These are phyloP conservation scores for Luscinia megarhynchos DNA, from an alignment of 2,797 vertebrate species.

Conservation along the genomic window DNA sequence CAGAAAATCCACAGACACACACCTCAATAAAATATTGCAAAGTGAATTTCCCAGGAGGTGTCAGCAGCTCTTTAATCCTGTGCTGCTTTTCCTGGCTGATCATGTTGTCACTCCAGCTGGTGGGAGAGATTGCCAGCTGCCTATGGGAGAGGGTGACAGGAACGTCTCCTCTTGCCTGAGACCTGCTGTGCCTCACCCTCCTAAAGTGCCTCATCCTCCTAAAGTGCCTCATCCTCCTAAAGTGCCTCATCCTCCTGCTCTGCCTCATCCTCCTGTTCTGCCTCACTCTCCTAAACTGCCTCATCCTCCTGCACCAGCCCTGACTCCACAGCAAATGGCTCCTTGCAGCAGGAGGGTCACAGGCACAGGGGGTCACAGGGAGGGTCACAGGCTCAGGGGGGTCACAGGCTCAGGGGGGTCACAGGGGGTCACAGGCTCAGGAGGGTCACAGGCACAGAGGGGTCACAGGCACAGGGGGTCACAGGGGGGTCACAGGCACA, in stretches of 20 bases:
- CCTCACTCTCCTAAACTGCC: neutral
- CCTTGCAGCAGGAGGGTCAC: neutral
- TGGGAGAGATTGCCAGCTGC: conserved; percentile 28
- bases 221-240: neutral
- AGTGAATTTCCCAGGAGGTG: conserved; percentile 15
- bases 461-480: too few relatives aligned
- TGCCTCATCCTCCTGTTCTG: neutral
- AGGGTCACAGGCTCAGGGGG: too few relatives aligned
- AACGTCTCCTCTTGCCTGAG: neutral
- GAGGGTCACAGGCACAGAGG: too few relatives aligned
- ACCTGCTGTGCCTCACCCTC: neutral
- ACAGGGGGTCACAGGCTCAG: too few relatives aligned
- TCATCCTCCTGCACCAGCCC: neutral
- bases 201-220: neutral
- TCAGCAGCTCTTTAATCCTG: neutral
- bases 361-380: neutral
- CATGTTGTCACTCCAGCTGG: conserved; percentile 5
- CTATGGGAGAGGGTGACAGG: neutral
- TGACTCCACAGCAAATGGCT: neutral
- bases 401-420: too few relatives aligned
- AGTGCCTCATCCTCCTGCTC: neutral
- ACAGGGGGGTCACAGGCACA: too few relatives aligned
- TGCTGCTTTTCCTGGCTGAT: neutral
- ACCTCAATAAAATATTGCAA: conserved; percentile 2
- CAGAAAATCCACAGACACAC: neutral